Base-by-base conservation (phyloP, 1,140 invertebrate genomes). In the Chironomus striatipennis region DNA sequence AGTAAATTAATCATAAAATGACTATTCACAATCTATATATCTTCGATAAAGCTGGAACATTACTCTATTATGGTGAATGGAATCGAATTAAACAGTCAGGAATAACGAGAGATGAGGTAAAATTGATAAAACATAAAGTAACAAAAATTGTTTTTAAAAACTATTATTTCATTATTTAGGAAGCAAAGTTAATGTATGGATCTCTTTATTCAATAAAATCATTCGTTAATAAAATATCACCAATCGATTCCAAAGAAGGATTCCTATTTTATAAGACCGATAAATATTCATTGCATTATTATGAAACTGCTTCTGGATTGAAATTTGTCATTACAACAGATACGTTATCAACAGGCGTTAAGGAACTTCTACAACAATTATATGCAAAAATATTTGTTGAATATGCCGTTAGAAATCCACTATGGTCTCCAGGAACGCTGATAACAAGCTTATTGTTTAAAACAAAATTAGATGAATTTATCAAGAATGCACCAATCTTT, bases 181-280 rank as follows among this genome's bases (percentile, higher is more conserved):
- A 98, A 88, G 95, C 93, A 20, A 98, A 98, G 83, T 83, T 98
- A 57, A 97, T 98, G 90, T 98, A 97, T 86, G 97, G 97, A 75
- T 98, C 99, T 95, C 83, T 99, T 24, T 97, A 95, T 83, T 98
- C 97, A 2, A 91, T 99, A 17, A 97, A 98, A 83, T 98, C 96
- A 6, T 98, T 99, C 86, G 93, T 97, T 0, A 89, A 87, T 75
- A 96, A 98, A 86, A 95, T 99, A 81, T 98, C 96, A 6, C 96
- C 96, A 9, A 85, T 91, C 73, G 96, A 98, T 84, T 89, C 92
- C 6, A 94, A 93, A 82, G 95, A 97, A 79, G 95, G 95, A 10
- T 97, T 97, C 81, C 81, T 94, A 0, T 93, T 89, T 80, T 98
- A 95, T 79, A 94, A 91, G 85, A 96, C 94, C 2, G 93, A 89